Evolutionary conservation across 2,113 vertebrate species (phyloP), one percentile per base, ranked within the genome.

Genomic region (Arvicanthis niloticus): DNA sequence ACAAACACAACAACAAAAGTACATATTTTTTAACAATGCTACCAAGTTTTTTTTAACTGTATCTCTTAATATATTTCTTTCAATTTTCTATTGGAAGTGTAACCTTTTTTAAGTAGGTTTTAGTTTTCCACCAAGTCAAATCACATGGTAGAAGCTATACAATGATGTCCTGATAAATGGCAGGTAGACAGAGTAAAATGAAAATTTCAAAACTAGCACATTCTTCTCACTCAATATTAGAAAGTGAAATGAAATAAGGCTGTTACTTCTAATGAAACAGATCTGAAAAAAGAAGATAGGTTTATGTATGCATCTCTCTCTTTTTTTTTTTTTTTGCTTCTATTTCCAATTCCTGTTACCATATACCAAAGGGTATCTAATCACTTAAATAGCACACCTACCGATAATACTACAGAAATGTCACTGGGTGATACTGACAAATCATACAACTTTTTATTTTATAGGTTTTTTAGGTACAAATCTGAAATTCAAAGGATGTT

Each of bases 181-280:
- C 22, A 86, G 37, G 24, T 67, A 5, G 53, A 67, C 8, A 76
- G n/a, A 95, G 68, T 31, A 56, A 95, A 97, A 80, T 73, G 93
- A 75, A 70, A 88, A 94, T 91, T 24, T 96, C 65, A 92, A 97
- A 95, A 95, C 82, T 29, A 96, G 40, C 15, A 91, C 15, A 92
- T 77, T 72, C 56, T 80, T 91, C 42, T 95, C 37, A 29, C 75
- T 42, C 31, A 56, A 75, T 56, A 42, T 84, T n/a, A 93, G 89
- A 95, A 92, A 91, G 37, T 65, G 70, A 90, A 96, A 93, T 70
- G 80, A 88, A 96, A 91, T 62, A 91, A 68, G 34, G 68, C 34
- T 84, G 81, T 31, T 4, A 40, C 68, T 65, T 88, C 34, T 37
- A 93, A 91, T 56, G 58, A 80, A 89, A 58, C 10, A 93, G 88